phyloP scores from a whole-genome alignment of 1,140 invertebrate species.

The Euura lappo region DNA sequence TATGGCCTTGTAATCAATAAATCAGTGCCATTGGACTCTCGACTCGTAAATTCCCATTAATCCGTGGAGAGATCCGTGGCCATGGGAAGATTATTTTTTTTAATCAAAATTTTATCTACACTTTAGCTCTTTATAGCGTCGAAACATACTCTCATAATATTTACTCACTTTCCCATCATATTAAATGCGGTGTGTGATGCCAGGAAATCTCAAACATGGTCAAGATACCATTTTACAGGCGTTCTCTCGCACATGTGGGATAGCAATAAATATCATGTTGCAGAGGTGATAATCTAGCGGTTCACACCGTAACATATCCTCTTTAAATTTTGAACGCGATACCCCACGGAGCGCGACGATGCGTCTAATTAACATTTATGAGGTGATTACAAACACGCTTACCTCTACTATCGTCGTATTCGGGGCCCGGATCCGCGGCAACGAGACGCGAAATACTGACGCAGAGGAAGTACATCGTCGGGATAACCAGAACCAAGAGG shows the following conservation, averaged over 20 bases:
- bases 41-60: constrained; percentile 4
- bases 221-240: not conserved
- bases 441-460: constrained; percentile 32
- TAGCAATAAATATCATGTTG: not conserved
- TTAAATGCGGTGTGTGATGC: too few species aligned
- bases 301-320: not conserved
- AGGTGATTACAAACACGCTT: constrained; percentile 23
- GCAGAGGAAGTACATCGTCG: constrained; percentile 43
- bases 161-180: too few species aligned
- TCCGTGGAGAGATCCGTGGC: not conserved
- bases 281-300: not conserved
- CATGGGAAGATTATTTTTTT: not conserved
- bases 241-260: not conserved
- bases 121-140: not conserved
- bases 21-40: constrained; percentile 1
- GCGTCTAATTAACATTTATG: constrained; percentile 10
- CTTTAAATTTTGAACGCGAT: not conserved
- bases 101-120: not conserved
- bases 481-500: constrained; percentile 44
- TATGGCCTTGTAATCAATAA: constrained; percentile 4
- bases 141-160: not conserved
- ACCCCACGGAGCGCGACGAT: not conserved
- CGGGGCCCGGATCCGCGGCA: constrained; percentile 16
- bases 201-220: not conserved
- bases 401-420: constrained; percentile 26